A percentile compares a stretch with the other conserved stretches of the same genome.
These are phyloP conservation scores for Glyphotaelius pellucidus DNA, from an alignment of 2,888 invertebrate genomes.

Conservation along the genomic window DNA sequence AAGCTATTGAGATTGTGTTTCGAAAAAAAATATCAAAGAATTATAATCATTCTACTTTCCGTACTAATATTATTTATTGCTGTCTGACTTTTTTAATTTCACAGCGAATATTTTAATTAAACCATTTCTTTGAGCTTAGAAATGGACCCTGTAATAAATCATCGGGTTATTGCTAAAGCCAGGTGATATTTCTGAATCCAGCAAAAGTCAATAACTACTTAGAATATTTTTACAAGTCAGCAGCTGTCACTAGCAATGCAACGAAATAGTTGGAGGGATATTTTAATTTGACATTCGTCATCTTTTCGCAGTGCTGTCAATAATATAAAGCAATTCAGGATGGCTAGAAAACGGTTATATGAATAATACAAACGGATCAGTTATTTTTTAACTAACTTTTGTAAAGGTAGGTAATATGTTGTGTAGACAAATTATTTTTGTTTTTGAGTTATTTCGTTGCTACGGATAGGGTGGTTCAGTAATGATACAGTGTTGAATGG, in stretches of 20 bases:
- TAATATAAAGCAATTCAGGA: not conserved
- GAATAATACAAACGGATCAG: not conserved
- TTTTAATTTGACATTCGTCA: not conserved
- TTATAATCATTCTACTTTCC: not conserved
- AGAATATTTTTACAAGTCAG: not conserved
- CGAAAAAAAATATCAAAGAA: too few relatives aligned
- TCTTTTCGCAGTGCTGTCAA: not conserved
- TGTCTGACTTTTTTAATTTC: not conserved
- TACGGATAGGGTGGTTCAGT: constrained; percentile 20
- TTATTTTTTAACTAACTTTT: not conserved
- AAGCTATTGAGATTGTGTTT: too few relatives aligned
- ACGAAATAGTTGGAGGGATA: not conserved
- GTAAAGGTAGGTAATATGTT: not conserved
- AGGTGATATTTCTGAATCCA: not conserved
- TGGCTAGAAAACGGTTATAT: not conserved
- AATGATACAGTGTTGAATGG: not conserved
- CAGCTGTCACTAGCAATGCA: not conserved
- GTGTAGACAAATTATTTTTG: not conserved
- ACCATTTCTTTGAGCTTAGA: not conserved
- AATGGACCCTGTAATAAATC: not conserved
- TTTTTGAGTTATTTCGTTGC: not conserved
- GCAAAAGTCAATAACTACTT: not conserved
- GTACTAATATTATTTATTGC: not conserved
- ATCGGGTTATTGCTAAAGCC: not conserved
- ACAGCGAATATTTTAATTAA: not conserved